Evolutionary conservation across 2,113 vertebrate species (phyloP).

Genomic region (Rattus norvegicus): DNA sequence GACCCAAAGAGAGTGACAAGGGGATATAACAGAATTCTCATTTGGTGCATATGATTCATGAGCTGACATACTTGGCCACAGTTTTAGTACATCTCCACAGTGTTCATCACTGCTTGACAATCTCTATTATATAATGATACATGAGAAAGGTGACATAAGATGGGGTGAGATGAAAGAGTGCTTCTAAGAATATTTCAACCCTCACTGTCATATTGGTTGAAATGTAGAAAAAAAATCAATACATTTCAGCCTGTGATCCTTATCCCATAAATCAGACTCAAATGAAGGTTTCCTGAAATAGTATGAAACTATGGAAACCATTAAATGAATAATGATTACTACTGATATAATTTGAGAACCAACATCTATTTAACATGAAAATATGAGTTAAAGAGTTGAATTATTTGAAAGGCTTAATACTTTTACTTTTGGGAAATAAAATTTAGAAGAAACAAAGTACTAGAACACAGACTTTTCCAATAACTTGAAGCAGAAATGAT

Average conservation of each 20-base stretch:
- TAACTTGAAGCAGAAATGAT: not conserved
- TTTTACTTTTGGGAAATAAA: not conserved
- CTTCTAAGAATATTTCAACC: too few species aligned
- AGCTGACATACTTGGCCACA: rapidly evolving
- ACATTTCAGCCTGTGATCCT: too few species aligned
- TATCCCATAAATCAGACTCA: not conserved
- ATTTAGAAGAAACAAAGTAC: not conserved
- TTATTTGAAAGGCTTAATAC: not conserved
- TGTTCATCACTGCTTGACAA: too few species aligned
- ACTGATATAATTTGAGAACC: not conserved
- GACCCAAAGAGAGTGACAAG: not conserved
- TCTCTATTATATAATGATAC: not conserved
- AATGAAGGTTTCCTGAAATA: not conserved
- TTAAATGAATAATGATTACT: too few species aligned
- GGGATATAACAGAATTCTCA: not conserved
- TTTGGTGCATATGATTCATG: not conserved
- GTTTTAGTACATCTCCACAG: not conserved
- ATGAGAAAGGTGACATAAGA: not conserved
- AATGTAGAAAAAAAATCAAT: too few species aligned
- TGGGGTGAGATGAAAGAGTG: not conserved
- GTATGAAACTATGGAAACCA: not conserved
- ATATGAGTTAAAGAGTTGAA: not conserved
- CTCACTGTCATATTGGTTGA: too few species aligned
- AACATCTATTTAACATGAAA: not conserved
- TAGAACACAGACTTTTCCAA: not conserved